These are phyloP conservation scores for Antheraea mylitta DNA, from an alignment of 1,140 invertebrate genomes.

Conservation along the genomic window DNA sequence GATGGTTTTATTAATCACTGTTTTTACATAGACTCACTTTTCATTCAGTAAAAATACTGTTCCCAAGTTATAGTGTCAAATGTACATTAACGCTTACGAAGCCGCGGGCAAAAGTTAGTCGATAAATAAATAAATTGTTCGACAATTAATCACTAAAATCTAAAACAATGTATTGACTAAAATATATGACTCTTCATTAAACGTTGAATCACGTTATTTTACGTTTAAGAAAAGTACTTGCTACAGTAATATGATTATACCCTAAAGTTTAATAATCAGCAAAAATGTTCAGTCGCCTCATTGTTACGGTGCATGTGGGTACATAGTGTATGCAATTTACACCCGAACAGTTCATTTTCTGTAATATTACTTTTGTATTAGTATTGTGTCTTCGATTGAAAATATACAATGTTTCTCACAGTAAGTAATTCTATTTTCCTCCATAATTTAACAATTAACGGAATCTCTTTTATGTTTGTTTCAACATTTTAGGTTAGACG, in stretches of 20 bases:
- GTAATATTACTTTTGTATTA: neutral
- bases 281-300: constrained; percentile 6
- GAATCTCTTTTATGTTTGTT: neutral
- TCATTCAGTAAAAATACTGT: too few relatives aligned
- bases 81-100: too few relatives aligned
- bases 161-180: neutral
- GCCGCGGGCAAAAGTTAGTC: too few relatives aligned
- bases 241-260: constrained; percentile 22
- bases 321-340: neutral
- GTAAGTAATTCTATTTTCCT: constrained; percentile 12
- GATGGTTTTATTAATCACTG: too few relatives aligned
- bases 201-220: constrained; percentile 11
- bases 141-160: too few relatives aligned
- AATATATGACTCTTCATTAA: neutral
- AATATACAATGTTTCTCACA: neutral
- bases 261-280: constrained; percentile 22
- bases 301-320: constrained; percentile 14
- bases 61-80: too few relatives aligned
- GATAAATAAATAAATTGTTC: too few relatives aligned
- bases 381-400: neutral
- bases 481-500: neutral
- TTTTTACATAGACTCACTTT: too few relatives aligned
- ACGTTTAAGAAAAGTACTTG: constrained; percentile 17
- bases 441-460: neutral
- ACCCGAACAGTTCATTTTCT: neutral